Base-by-base conservation (phyloP, 2,888 invertebrate genomes). In the Podotricha telesiphe region DNA sequence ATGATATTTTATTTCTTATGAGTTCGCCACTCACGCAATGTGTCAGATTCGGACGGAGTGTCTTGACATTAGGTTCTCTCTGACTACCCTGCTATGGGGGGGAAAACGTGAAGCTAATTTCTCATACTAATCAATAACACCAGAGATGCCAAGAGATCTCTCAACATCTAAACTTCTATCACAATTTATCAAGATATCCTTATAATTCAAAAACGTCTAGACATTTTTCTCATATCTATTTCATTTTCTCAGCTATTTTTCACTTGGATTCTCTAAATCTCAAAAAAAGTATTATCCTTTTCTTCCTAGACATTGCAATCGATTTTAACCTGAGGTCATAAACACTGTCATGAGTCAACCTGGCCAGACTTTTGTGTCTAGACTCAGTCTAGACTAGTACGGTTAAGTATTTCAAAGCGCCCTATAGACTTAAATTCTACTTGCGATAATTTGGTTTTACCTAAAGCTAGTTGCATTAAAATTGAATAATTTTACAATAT, bases 351-450 rank as follows among this genome's bases (percentile, higher is more conserved):
- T 72, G 51, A 74, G 68, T 73, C 74, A 68, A 69, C 67, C 59
- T 67, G 55, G 76, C 76, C 71, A 71, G 75, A 62, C 75, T 75
- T 74, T 75, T 74, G 77, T 72, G 90, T 89, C 90, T 91, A 91
- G 91, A 89, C 91, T 69, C 10, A 73, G 90, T 89, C 91, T 91
- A 90, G 91, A 91, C 91, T 77, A 75, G 69, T 45, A 45, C 50
- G 83, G 83, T 83, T 78, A 74, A 78, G 78, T 79, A 74, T 63
- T 58, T 61, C 55, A 61, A 64, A 70, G 59, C 61, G 45, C 20
- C 67, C 58, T 56, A 34, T 58, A 51, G 48, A 53, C 17, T n/a
- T 34, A 66, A 51, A 61, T 17, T 17, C 47, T 11, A 45, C 58
- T 48, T 50, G 50, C 50, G 20, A 34, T 56, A 20, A 56, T 47